A percentile compares a stretch with the other conserved stretches of the same genome.
These are phyloP conservation scores for Meloidogyne hapla DNA, from an alignment of 1,140 invertebrate species.

Conservation along the genomic window DNA sequence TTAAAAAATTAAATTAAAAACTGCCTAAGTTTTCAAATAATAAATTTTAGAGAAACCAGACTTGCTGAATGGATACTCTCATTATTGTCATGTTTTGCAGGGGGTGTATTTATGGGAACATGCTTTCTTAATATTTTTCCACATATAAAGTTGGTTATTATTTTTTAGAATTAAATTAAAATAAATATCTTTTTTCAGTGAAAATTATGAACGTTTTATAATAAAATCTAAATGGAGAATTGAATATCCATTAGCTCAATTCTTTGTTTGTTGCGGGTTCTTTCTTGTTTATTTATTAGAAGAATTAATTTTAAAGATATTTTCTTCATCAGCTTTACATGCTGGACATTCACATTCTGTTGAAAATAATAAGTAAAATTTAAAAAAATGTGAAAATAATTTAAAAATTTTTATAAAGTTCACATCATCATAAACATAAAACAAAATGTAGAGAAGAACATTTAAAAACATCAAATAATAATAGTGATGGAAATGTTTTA, in stretches of 20 bases:
- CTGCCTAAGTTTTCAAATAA: no score
- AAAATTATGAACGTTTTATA: conserved; percentile 40
- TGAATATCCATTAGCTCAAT: conserved; percentile 53
- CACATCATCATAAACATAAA: neutral
- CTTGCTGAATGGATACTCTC: conserved; percentile 56
- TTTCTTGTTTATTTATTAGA: conserved; percentile 62
- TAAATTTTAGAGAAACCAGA: conserved; percentile 24
- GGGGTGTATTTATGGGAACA: conserved; percentile 80
- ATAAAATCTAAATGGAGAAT: conserved; percentile 25
- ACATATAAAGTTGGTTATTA: conserved; percentile 72
- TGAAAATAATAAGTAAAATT: conserved; percentile 2
- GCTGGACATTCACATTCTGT: neutral
- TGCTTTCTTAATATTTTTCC: conserved; percentile 80
- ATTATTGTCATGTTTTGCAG: conserved; percentile 78
- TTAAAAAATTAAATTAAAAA: no score
- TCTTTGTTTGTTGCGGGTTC: conserved; percentile 58
- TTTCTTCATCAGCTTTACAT: conserved; percentile 25
- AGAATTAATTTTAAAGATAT: conserved; percentile 54
- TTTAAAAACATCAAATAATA: neutral
- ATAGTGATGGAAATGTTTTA: neutral
- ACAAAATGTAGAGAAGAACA: neutral
- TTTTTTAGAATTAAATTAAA: conserved; percentile 1
- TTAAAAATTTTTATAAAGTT: neutral
- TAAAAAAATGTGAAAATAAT: neutral
- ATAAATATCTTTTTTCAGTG: conserved; percentile 44